phyloP scores from a whole-genome alignment of 2,888 invertebrate species.

The Amblyjoppa proteus region DNA sequence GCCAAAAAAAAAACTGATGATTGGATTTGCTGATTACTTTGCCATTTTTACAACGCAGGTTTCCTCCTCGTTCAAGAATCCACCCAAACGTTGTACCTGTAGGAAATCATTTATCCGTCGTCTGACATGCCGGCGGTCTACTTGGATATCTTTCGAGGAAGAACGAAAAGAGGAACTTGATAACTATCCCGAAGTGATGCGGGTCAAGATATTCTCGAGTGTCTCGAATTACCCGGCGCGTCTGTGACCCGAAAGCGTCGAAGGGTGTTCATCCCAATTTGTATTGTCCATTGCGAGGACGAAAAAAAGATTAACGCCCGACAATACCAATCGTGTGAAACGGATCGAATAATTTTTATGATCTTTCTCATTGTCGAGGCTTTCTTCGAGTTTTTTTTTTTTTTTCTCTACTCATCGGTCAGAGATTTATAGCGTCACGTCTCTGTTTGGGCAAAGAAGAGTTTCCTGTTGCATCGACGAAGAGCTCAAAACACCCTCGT shows the following conservation, averaged over 20 bases:
- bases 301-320: constrained; percentile 38
- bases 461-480: background rate
- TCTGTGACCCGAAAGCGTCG: constrained; percentile 1
- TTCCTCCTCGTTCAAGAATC: too few species aligned
- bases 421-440: constrained; percentile 52
- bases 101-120: background rate
- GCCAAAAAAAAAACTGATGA: too few species aligned
- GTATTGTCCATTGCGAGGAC: constrained; percentile 40
- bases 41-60: too few species aligned
- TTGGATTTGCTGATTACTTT: too few species aligned
- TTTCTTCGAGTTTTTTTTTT: constrained; percentile 53
- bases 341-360: constrained; percentile 63
- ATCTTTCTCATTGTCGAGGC: constrained; percentile 38
- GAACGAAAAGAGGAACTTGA: constrained; percentile 23
- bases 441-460: constrained; percentile 15
- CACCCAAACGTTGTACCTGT: too few species aligned
- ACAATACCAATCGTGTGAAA: constrained; percentile 58
- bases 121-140: background rate
- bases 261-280: constrained; percentile 41
- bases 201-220: constrained; percentile 53
- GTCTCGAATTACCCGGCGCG: constrained; percentile 53
- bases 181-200: constrained; percentile 45
- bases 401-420: background rate
- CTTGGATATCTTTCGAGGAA: constrained; percentile 13
- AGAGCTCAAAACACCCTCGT: constrained; percentile 29